Evolutionary conservation across 2,797 vertebrate species (phyloP), one percentile per base, ranked within the genome.

Genomic region (Chaetophractus vellerosus): DNA sequence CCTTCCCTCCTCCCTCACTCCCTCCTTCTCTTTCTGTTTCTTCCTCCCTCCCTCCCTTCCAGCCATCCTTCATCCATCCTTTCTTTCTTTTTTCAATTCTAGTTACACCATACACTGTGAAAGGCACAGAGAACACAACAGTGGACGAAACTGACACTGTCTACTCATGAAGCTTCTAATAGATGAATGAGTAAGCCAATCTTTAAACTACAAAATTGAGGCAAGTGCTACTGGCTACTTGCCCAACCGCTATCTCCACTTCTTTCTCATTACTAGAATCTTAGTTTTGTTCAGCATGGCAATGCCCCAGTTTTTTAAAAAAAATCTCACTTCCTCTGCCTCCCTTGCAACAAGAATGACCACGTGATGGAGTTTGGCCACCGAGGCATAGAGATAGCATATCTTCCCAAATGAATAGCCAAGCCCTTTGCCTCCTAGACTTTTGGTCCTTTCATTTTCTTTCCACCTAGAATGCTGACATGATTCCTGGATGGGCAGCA

Each of bases 81-180:
- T 52, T 52, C n/a, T n/a, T n/a, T 55, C 52, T 55, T 33, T 61
- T 48, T 61, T 41, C 52, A 19, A 11, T 15, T 19, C 2, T 1
- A 55, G 10, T 45, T 18, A 7, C 4, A 4, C 0, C 38, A 26
- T 10, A 19, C 7, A 12, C 14, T 5, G 15, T 18, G 4, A 48
- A 79, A 57, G 28, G 28, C 28, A 23, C 84, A 33, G 24, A 45
- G 18, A 69, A 50, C 19, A 28, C 45, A 41, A 1, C n/a, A n/a
- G 14, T 12, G 21, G 28, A 9, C 19, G 14, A 38, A 23, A 12
- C 11, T 16, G 33, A 1, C 4, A 1, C 14, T 6, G 10, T 1
- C 11, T 38, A 0, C 26, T 68, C 63, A 18, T 2, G 6, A 26
- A 61, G 0, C 38, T 55, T 23, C 31, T 63, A 12, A 28, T 2